These are phyloP conservation scores for Dorcus parallelipipedus DNA, from an alignment of 2,888 invertebrate genomes.

Conservation along the genomic window DNA sequence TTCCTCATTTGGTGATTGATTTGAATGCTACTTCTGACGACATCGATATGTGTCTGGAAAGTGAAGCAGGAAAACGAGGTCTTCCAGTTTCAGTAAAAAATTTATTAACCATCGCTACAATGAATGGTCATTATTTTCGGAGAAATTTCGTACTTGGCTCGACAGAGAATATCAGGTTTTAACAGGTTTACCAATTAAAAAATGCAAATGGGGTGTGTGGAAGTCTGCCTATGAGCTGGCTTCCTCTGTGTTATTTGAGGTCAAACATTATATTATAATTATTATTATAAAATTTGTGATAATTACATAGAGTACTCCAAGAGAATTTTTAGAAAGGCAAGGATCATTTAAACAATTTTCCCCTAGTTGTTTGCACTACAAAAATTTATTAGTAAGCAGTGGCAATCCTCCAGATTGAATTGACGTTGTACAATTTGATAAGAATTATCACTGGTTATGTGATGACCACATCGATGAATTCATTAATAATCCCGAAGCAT, in stretches of 20 bases:
- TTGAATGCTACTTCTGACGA: slow-evolving; percentile 46
- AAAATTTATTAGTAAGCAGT: slow-evolving; percentile 42
- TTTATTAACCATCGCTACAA: slow-evolving; percentile 50
- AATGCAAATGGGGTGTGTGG: slow-evolving; percentile 57
- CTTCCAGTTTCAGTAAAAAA: slow-evolving; percentile 25
- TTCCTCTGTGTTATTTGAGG: slow-evolving; percentile 45
- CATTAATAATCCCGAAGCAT: slow-evolving; percentile 47
- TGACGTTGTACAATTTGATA: slow-evolving; percentile 56
- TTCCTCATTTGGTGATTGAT: slow-evolving; percentile 58
- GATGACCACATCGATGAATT: slow-evolving; percentile 53
- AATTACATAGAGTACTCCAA: slow-evolving; percentile 53
- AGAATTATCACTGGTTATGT: slow-evolving; percentile 62
- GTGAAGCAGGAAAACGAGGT: slow-evolving; percentile 39
- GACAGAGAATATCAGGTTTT: slow-evolving; percentile 56
- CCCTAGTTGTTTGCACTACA: slow-evolving; percentile 55
- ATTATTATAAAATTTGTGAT: slow-evolving; percentile 53
- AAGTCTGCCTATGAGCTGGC: slow-evolving; percentile 46
- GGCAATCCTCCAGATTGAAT: slow-evolving; percentile 53
- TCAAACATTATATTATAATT: no score
- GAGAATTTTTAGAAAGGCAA: slow-evolving; percentile 50
- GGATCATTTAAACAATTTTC: slow-evolving; percentile 56
- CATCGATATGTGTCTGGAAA: slow-evolving; percentile 47
- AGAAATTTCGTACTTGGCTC: slow-evolving; percentile 52
- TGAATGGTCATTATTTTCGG: slow-evolving; percentile 46
- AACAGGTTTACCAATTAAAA: slow-evolving; percentile 49